Evolutionary conservation across 2,113 vertebrate species (phyloP), one percentile per base, ranked within the genome.

Genomic region (Anoplopoma fimbria): DNA sequence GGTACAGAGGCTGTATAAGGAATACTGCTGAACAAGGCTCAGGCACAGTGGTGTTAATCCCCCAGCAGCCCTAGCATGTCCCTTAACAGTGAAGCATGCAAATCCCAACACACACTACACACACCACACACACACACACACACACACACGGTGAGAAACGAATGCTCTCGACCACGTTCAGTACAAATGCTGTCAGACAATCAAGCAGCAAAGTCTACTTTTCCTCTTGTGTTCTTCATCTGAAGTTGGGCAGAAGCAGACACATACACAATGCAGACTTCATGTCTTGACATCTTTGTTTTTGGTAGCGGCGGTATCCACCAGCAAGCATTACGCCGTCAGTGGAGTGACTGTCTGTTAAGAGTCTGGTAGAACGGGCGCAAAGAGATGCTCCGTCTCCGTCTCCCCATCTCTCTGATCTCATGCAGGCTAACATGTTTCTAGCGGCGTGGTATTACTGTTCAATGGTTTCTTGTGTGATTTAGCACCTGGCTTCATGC

Each of bases 301-400:
- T 76, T 74, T 67, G 45, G 85, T 61, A 63, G 58, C 55, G 77
- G 82, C 61, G 51, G 72, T 45, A 87, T 80, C 86, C 81, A 79
- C 87, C 90, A 92, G 73, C 58, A 82, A 90, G 85, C 85, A 83
- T 92, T 89, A 51, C 47, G 60, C 8, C 8, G 77, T 76, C 81
- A 81, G 75, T 12, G 21, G 31, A 75, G 69, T 27, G 53, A 53
- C 68, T 63, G 69, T 49, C 45, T 60, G 60, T 58, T 29, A 34
- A 47, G 33, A 68, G 75, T 74, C 42, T 60, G 77, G 2, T 40
- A 61, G 19, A 83, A 63, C 63, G 67, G 31, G 10, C 10, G 1
- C 21, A 82, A 74, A 55, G 63, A 82, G 27, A 33, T 21, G 42
- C 69, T 33, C 49, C 17, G 5, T 14, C n/a, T 57, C 55, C 13